These are phyloP conservation scores for Clarias laeviceps DNA, from an alignment of 2,797 vertebrate species.

Conservation along the genomic window DNA sequence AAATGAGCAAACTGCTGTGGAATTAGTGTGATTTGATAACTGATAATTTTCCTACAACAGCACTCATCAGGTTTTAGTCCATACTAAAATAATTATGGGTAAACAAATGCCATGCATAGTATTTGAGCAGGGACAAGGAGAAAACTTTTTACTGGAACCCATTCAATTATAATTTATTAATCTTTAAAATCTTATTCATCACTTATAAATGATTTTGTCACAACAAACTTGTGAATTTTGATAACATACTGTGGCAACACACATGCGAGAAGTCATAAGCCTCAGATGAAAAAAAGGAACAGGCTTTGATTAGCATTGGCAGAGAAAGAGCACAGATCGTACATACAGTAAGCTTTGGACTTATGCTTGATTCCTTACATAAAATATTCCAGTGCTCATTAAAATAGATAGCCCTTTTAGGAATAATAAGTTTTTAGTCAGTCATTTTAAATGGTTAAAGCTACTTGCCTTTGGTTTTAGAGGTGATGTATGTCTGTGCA, in stretches of 20 bases:
- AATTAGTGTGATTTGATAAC: too few species aligned
- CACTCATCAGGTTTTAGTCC: not conserved
- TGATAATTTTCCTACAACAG: not conserved
- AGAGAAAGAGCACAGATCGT: not conserved
- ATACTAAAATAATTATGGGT: not conserved
- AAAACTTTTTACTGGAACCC: not conserved
- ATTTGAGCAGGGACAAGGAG: not conserved
- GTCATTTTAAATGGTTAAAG: slow-evolving; percentile 10
- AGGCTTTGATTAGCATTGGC: slow-evolving; percentile 9
- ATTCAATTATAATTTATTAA: not conserved
- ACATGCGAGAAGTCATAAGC: slow-evolving; percentile 2
- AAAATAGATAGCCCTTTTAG: not conserved
- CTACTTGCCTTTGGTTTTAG: slow-evolving; percentile 66
- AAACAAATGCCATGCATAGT: not conserved
- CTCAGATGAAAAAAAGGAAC: not conserved
- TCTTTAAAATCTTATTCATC: not conserved
- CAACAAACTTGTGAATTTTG: not conserved
- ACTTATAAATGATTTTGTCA: not conserved
- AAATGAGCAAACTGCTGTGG: not conserved
- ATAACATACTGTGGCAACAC: slow-evolving; percentile 20
- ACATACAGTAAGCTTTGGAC: not conserved
- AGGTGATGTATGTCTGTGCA: slow-evolving; percentile 44
- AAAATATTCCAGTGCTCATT: not conserved
- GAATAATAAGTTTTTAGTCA: not conserved
- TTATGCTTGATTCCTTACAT: not conserved